Percentiles rank a stretch among this genome's conserved stretches.
Conservation (phyloP, 2,888 invertebrate species). For the Pomacea canaliculata region DNA sequence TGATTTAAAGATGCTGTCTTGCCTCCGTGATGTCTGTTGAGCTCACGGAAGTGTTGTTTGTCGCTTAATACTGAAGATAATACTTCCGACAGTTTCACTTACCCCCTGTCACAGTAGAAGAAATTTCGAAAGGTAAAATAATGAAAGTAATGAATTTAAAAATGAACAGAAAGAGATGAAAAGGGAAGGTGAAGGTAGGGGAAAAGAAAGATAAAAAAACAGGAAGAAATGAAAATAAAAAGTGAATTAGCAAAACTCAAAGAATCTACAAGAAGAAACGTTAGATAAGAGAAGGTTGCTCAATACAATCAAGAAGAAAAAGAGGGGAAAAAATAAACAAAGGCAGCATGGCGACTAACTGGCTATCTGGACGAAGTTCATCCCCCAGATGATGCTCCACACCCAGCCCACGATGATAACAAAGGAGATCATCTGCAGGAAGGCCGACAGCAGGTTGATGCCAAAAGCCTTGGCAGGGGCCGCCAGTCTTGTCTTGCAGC, state of each 20-base stretch:
- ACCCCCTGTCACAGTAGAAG: too few relatives aligned
- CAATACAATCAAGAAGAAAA: background rate
- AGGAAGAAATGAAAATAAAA: background rate
- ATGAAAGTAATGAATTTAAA: too few relatives aligned
- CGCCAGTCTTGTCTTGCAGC: constrained; percentile 66
- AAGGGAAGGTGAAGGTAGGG: background rate
- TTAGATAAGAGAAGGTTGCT: background rate
- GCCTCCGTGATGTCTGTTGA: too few relatives aligned
- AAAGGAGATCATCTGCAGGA: constrained; percentile 71
- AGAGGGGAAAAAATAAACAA: background rate
- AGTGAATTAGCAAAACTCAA: background rate
- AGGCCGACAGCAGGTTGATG: constrained; percentile 69
- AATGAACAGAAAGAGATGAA: too few relatives aligned
- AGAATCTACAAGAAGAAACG: background rate
- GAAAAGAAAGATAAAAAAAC: background rate
- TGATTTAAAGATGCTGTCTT: too few relatives aligned
- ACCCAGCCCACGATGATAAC: constrained; percentile 72
- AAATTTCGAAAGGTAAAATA: too few relatives aligned
- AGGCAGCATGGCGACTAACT: constrained; percentile 52
- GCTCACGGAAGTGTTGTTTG: too few relatives aligned
- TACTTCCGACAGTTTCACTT: too few relatives aligned
- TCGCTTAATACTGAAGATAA: too few relatives aligned
- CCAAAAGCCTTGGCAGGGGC: constrained; percentile 66
- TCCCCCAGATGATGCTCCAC: constrained; percentile 73
- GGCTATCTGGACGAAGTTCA: constrained; percentile 71